Percentiles rank a stretch among this genome's conserved stretches.
Evolutionary conservation across 2,113 vertebrate species (phyloP).

Genomic region (Sinocyclocheilus anophthalmus): DNA sequence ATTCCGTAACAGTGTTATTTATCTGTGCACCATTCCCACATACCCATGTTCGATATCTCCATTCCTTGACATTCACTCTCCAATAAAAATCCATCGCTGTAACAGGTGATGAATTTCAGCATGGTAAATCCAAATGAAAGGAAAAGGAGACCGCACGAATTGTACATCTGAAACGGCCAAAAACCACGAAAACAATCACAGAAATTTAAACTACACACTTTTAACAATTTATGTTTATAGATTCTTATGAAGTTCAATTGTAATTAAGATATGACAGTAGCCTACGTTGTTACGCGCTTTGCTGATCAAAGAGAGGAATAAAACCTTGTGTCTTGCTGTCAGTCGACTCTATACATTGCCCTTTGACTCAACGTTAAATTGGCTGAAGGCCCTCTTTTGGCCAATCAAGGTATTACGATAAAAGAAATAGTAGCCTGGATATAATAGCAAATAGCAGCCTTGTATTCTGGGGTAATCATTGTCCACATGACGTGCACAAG

Average conservation of each 20-base stretch:
- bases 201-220: background rate
- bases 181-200: background rate
- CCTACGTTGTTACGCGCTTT: background rate
- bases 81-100: background rate
- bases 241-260: background rate
- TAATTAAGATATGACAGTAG: background rate
- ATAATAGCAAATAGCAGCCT: background rate
- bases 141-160: background rate
- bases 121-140: conserved; percentile 20
- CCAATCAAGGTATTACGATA: background rate
- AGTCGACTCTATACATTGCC: background rate
- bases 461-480: too few relatives aligned
- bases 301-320: background rate
- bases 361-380: background rate
- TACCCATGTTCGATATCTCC: background rate
- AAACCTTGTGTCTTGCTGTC: background rate
- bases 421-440: too few relatives aligned
- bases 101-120: conserved; percentile 27
- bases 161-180: conserved; percentile 29
- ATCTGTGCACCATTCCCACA: too few relatives aligned
- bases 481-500: background rate
- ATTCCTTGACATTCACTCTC: background rate
- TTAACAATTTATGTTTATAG: background rate
- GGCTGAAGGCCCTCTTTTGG: background rate
- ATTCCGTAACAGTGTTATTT: too few relatives aligned